Evolutionary conservation across 2,797 vertebrate genomes (phyloP).

Genomic region (Caiman crocodilus): DNA sequence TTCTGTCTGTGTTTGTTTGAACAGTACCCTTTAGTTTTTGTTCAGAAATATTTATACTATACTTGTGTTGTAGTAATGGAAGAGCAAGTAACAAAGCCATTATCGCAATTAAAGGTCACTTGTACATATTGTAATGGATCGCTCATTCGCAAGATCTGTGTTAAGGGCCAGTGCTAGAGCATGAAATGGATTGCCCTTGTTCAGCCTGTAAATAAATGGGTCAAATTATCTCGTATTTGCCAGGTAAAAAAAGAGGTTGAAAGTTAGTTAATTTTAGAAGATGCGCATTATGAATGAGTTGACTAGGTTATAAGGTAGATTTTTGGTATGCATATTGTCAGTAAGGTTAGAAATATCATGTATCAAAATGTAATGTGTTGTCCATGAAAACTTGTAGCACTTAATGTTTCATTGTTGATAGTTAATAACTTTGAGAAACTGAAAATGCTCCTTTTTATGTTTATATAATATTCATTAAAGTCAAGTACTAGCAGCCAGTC

Average conservation of each 20-base stretch:
- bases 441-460: not conserved
- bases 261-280: conserved; percentile 8
- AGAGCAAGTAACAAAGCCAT: conserved; percentile 78
- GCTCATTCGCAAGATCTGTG: conserved; percentile 70
- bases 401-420: not conserved
- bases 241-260: conserved; percentile 26
- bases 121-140: conserved; percentile 69
- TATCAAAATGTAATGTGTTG: not conserved
- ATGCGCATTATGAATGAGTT: not conserved
- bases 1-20: not conserved
- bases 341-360: conserved; percentile 22
- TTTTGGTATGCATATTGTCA: not conserved
- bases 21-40: not conserved
- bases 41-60: conserved; percentile 55
- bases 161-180: conserved; percentile 74
- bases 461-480: not conserved
- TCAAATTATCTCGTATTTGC: conserved; percentile 54
- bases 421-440: not conserved
- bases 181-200: conserved; percentile 73
- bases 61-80: conserved; percentile 54
- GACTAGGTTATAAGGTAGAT: not conserved
- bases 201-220: conserved; percentile 67
- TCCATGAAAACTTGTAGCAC: not conserved
- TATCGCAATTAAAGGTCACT: conserved; percentile 80
- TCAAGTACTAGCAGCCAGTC: not conserved